These are phyloP conservation scores for Macrotis lagotis DNA, from an alignment of 2,113 vertebrate genomes.

Conservation along the genomic window DNA sequence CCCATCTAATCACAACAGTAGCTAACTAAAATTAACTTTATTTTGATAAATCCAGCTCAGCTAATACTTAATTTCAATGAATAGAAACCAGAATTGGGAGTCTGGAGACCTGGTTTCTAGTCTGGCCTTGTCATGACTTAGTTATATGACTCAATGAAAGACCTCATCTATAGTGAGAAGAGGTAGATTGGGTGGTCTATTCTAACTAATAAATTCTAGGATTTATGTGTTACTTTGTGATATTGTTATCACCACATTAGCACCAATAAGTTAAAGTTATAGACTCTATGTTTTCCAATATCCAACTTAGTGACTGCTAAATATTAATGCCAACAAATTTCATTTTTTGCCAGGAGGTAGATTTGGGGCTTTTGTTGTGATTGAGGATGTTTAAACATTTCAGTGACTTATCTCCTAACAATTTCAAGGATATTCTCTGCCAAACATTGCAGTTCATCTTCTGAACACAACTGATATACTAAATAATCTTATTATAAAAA, in stretches of 20 bases:
- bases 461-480: background rate
- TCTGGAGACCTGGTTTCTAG: conserved; percentile 2
- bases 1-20: background rate
- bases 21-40: background rate
- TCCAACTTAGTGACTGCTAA: background rate
- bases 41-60: background rate
- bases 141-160: background rate
- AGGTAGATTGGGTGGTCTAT: background rate
- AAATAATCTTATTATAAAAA: background rate
- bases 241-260: background rate
- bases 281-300: background rate
- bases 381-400: background rate
- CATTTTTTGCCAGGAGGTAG: background rate
- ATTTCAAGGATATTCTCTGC: background rate
- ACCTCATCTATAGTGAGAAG: conserved; percentile 4
- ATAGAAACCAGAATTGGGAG: background rate
- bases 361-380: background rate
- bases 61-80: background rate
- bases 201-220: background rate
- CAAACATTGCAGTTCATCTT: background rate
- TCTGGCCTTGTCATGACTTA: background rate
- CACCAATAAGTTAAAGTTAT: background rate
- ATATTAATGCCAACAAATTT: background rate
- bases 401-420: background rate
- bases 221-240: background rate